These are phyloP conservation scores for Mythimna loreyi DNA, from an alignment of 2,888 invertebrate genomes.

Conservation along the genomic window DNA sequence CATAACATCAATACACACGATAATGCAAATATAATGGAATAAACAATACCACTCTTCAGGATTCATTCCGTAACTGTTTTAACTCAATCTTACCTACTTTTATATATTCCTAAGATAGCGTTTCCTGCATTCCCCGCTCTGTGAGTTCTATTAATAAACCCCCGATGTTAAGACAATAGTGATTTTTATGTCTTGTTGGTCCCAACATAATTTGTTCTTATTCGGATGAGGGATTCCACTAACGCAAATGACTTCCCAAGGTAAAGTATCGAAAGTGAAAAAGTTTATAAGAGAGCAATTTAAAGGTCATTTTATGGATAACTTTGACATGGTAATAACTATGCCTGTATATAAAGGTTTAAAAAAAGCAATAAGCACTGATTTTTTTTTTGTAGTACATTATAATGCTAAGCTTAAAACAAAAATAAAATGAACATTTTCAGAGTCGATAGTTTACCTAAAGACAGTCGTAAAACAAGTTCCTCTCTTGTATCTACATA, in stretches of 20 bases:
- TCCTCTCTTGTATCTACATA: constrained; percentile 21
- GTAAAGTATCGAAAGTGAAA: no score
- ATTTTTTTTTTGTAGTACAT: no score
- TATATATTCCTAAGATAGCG: constrained; percentile 38
- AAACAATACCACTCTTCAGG: constrained; percentile 74
- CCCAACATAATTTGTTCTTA: constrained; percentile 60
- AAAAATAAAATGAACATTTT: no score
- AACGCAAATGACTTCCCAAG: constrained; percentile 16
- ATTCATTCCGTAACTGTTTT: constrained; percentile 70
- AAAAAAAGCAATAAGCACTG: no score
- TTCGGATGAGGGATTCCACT: constrained; percentile 45
- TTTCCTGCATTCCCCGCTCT: constrained; percentile 25
- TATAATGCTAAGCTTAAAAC: no score
- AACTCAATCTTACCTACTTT: constrained; percentile 42
- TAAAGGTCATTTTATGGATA: no score
- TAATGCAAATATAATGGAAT: constrained; percentile 84
- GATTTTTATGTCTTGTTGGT: constrained; percentile 63
- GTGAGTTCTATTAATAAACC: constrained; percentile 60
- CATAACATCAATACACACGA: constrained; percentile 81
- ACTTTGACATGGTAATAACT: no score
- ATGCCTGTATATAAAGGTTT: no score
- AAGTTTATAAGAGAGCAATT: no score
- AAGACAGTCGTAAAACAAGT: constrained; percentile 5
- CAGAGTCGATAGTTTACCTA: no score
- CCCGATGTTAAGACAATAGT: constrained; percentile 59